Base-by-base conservation (phyloP, 2,113 vertebrate genomes). In the Poecile atricapillus region DNA sequence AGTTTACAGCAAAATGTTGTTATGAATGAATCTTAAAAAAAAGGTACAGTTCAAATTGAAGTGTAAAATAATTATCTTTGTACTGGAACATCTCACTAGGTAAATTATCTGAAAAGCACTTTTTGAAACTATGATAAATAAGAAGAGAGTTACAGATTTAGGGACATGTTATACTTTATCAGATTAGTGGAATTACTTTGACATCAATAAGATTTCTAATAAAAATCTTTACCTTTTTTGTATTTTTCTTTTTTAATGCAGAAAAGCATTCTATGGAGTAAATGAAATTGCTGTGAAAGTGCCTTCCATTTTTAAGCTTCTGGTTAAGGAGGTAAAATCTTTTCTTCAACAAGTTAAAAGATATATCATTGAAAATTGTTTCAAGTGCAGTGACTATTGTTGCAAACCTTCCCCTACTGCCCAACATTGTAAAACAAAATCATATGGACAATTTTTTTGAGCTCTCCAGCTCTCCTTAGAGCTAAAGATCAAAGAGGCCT, bases 231-330 rank as follows among this genome's bases (percentile, higher is more conserved):
- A 41, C 11, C 21, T 6, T 44, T 27, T 55, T 50, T 12, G 15
- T 68, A 2, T 63, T 84, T 33, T 76, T 37, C 2, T n/a, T 81
- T 77, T 89, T 89, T 85, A 31, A 98, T 93, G 74, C 93, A 99
- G 99, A 98, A 99, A 97, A 98, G 97, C 99, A 92, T 99, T 99
- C 98, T 99, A 99, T 93, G 99, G 99, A 98, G 97, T 99, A 97
- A 99, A 99, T 98, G 99, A 99, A 98, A 99, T 99, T 93, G 97
- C 98, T 97, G 99, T 99, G 98, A 99, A 99, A 99, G 99, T 99
- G 99, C 99, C 99, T 99, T 99, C 99, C 96, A 96, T 99, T 98
- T 99, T 99, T 98, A 99, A 99, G 98, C 99, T 99, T 98, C 98
- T 99, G 97, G 98, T 99, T 98, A 99, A 99, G 97, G 99, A 99